Conservation (phyloP, 2,797 vertebrate species). For the Pelochelys cantorii region DNA sequence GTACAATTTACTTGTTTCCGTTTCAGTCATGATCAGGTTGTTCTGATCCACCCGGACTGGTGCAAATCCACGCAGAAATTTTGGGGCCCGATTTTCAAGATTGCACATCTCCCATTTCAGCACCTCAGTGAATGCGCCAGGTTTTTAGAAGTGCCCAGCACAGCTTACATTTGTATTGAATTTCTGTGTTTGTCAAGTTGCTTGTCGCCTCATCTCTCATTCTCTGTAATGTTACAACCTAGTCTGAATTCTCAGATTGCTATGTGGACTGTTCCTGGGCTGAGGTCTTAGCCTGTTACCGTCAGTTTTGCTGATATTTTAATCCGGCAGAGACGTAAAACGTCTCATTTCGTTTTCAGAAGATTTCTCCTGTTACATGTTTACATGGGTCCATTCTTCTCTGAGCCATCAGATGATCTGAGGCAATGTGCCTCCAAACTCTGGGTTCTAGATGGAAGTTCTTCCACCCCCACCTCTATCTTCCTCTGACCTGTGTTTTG, state of each 20-base stretch:
- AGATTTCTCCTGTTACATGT: background rate
- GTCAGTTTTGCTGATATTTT: accelerated
- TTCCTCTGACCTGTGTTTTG: background rate
- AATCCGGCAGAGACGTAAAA: background rate
- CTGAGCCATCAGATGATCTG: background rate
- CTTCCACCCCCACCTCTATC: background rate
- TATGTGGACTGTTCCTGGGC: accelerated
- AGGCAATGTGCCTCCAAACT: background rate
- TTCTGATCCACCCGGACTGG: background rate
- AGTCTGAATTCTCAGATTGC: accelerated
- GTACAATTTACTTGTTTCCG: background rate
- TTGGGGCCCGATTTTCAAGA: background rate
- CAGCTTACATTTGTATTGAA: background rate
- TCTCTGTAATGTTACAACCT: accelerated
- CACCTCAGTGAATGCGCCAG: background rate
- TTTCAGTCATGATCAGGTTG: background rate
- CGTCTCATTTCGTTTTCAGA: accelerated
- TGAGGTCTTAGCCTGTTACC: background rate
- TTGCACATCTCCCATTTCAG: background rate
- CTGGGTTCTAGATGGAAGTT: background rate
- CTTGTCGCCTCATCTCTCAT: background rate
- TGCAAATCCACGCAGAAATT: background rate
- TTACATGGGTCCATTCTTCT: accelerated
- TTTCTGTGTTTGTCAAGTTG: background rate
- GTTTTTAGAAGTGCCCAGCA: background rate